Base-by-base conservation (phyloP, 2,113 vertebrate species). In the Rhinolophus ferrumequinum region DNA sequence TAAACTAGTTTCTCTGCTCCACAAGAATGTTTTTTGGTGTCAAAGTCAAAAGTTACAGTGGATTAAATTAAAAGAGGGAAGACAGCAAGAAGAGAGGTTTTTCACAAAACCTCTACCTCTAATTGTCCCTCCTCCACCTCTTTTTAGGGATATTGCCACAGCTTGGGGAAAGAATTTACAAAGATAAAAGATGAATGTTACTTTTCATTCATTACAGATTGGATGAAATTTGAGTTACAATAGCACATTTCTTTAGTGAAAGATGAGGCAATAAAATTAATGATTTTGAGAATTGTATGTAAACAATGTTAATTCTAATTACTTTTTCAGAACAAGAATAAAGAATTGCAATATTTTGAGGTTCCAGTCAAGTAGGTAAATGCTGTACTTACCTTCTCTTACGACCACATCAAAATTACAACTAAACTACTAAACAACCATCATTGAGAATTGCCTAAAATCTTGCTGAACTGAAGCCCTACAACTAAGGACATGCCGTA, bases 281-380 rank as follows among this genome's bases (percentile, higher is more conserved):
- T 90, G n/a, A 80, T 76, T 66, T 66, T 75, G n/a, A 93, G 12
- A 83, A 54, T 2, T 47, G 1, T n/a, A n/a, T 82, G 8, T n/a
- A 92, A 90, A 52, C 87, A 96, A 90, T 87, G 50, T 0, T 26
- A 77, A 62, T 22, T 67, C 1, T 91, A 96, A 76, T 93, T 44
- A 86, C 30, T 58, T 85, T 95, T 80, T 3, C 3, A 77, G 10
- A 91, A 54, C 15, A 15, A 38, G 38, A 85, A 47, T 11, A 16
- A 77, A 77, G 30, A 96, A 79, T 50, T 64, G 7, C 86, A 50
- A 50, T 12, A 50, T 12, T 50, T 13, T 50, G 47, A 50, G 47
- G 47, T 50, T 50, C 47, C 12, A 11, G 47, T 50, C 47, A 50
- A 50, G 47, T 50, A 50, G 47, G 47, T 12, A 50, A 50, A 12